phyloP scores from a whole-genome alignment of 2,113 vertebrate species.

The Smithornis capensis region DNA sequence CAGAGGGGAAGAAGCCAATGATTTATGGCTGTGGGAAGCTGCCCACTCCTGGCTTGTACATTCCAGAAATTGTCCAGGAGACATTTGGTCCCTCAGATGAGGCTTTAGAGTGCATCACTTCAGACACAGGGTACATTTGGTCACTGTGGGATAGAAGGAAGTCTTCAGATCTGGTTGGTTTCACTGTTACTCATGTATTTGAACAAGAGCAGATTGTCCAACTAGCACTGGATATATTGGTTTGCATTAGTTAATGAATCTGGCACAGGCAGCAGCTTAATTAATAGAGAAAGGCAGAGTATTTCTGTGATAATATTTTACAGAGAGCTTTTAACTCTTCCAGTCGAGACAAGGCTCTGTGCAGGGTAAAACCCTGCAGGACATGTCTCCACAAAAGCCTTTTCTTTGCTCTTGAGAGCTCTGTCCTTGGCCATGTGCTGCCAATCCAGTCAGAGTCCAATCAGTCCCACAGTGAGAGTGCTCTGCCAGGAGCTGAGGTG shows the following conservation, averaged over 20 bases:
- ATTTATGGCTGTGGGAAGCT: background rate
- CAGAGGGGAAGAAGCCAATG: background rate
- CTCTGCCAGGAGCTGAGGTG: conserved; percentile 3
- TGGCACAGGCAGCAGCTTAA: background rate
- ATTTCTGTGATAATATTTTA: background rate
- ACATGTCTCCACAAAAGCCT: background rate
- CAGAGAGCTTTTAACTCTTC: background rate
- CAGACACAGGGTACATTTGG: background rate
- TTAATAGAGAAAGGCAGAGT: background rate
- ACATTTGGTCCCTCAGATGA: background rate
- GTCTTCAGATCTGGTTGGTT: background rate
- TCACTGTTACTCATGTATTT: background rate
- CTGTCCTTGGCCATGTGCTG: background rate
- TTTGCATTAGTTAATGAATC: background rate
- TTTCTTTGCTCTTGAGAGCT: background rate
- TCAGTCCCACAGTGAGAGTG: background rate
- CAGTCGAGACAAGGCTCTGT: background rate
- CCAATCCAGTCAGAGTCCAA: background rate
- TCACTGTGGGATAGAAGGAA: background rate
- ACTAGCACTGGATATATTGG: background rate
- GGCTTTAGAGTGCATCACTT: background rate
- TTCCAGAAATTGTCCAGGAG: background rate
- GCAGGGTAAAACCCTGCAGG: background rate
- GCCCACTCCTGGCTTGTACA: background rate
- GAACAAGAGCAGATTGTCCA: background rate